Percentiles rank a stretch among this genome's conserved stretches.
Evolutionary conservation across 2,888 invertebrate genomes (phyloP).

Genomic region (Platycheirus rosarum): DNA sequence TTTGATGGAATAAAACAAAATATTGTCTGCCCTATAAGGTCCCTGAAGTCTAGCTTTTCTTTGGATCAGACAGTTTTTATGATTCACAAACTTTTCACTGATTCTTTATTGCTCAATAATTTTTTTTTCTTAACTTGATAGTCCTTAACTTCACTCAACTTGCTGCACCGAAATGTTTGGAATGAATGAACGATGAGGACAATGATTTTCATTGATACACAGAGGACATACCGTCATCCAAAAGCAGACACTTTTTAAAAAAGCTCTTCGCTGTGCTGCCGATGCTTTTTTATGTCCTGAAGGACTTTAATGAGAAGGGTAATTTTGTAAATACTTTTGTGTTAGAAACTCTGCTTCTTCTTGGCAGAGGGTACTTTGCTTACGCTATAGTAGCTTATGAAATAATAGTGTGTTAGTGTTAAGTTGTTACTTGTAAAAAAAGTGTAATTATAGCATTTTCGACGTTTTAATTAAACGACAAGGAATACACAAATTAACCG

Average conservation of each 20-base stretch:
- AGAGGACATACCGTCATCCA: slow-evolving; percentile 21
- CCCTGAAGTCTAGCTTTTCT: background rate
- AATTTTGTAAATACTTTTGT: no score
- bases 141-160: slow-evolving; percentile 54
- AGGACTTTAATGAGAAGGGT: no score
- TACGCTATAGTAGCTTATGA: no score
- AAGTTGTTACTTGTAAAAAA: no score
- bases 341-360: no score
- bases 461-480: no score
- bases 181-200: slow-evolving; percentile 60
- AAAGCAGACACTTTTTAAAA: slow-evolving; percentile 9
- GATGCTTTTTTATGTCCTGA: slow-evolving; percentile 9
- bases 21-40: slow-evolving; percentile 1
- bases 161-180: slow-evolving; percentile 56
- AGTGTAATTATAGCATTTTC: no score
- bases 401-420: no score
- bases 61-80: background rate
- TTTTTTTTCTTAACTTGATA: background rate
- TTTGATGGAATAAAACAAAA: slow-evolving; percentile 9
- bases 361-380: no score
- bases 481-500: no score
- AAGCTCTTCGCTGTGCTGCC: slow-evolving; percentile 47
- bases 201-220: slow-evolving; percentile 71
- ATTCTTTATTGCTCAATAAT: background rate
- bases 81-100: slow-evolving; percentile 50